phyloP scores from a whole-genome alignment of 2,113 vertebrate genomes.

The Lepidothrix coronata region DNA sequence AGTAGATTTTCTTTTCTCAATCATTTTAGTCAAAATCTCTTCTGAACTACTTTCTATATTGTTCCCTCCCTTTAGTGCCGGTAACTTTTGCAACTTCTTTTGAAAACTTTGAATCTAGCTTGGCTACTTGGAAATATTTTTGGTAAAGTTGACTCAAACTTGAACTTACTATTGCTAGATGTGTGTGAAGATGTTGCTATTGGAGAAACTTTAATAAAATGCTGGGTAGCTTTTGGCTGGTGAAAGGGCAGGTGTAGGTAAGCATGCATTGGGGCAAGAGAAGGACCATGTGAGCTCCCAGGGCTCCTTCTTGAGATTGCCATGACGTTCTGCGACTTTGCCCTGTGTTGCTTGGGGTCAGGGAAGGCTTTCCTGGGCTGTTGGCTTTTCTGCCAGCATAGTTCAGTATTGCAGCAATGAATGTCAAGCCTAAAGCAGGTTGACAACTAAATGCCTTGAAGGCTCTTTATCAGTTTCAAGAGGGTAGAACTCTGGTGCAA shows the following conservation, averaged over 20 bases:
- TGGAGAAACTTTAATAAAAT: neutral
- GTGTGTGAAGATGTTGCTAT: neutral
- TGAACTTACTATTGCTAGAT: neutral
- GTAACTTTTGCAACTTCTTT: neutral
- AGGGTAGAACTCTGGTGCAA: neutral
- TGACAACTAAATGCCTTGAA: neutral
- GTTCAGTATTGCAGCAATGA: neutral
- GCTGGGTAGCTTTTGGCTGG: neutral
- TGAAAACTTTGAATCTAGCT: neutral
- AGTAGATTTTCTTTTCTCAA: neutral
- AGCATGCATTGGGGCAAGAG: neutral
- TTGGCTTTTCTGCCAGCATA: neutral
- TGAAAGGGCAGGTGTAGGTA: neutral
- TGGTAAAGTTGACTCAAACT: neutral
- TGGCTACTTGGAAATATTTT: neutral
- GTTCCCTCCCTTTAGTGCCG: neutral
- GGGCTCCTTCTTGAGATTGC: fast-evolving
- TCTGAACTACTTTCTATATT: neutral
- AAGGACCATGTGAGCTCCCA: fast-evolving
- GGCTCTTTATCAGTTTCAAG: neutral
- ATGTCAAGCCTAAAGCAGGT: neutral
- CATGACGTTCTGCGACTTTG: neutral
- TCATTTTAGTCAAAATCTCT: neutral
- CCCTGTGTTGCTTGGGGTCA: neutral
- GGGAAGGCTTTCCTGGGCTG: neutral